Conservation (phyloP, 1,140 invertebrate species). For the Amphibalanus amphitrite region DNA sequence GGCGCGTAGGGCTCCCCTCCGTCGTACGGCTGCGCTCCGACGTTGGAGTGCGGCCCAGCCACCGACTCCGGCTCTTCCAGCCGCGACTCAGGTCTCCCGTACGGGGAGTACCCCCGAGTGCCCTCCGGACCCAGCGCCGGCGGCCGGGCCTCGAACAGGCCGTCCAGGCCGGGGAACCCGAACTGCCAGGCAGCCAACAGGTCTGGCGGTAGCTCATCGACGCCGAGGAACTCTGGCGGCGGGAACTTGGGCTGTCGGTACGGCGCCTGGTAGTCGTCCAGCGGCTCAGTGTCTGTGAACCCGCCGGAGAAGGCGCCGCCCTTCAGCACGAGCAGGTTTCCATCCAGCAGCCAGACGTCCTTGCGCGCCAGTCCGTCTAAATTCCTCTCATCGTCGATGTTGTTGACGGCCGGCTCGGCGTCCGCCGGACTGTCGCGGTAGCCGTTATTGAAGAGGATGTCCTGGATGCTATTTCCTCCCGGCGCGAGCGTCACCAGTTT, state of each 20-base stretch:
- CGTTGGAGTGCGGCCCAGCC: too few species aligned
- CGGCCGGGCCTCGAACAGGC: too few species aligned
- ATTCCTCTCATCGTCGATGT: conserved; percentile 29
- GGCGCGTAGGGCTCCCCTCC: too few species aligned
- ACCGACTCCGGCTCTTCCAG: too few species aligned
- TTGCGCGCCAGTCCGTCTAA: conserved; percentile 60
- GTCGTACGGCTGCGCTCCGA: too few species aligned
- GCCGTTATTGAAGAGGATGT: conserved; percentile 4
- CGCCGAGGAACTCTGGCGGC: conserved; percentile 40
- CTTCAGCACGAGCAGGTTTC: conserved; percentile 62
- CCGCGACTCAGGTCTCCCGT: not conserved
- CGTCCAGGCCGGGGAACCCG: not conserved
- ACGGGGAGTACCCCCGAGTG: not conserved
- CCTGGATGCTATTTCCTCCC: conserved; percentile 1
- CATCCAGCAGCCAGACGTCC: conserved; percentile 76
- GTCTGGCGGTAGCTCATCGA: conserved; percentile 19
- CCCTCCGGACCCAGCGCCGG: too few species aligned
- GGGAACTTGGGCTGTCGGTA: conserved; percentile 43
- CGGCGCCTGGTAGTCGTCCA: conserved; percentile 63
- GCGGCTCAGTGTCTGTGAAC: conserved; percentile 38
- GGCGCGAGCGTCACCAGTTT: not conserved
- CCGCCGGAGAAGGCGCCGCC: conserved; percentile 44
- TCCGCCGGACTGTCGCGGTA: not conserved
- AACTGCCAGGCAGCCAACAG: not conserved
- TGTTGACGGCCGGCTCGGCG: not conserved